Evolutionary conservation across 2,113 vertebrate genomes (phyloP), one percentile per base, ranked within the genome.

Genomic region (Nanger granti): DNA sequence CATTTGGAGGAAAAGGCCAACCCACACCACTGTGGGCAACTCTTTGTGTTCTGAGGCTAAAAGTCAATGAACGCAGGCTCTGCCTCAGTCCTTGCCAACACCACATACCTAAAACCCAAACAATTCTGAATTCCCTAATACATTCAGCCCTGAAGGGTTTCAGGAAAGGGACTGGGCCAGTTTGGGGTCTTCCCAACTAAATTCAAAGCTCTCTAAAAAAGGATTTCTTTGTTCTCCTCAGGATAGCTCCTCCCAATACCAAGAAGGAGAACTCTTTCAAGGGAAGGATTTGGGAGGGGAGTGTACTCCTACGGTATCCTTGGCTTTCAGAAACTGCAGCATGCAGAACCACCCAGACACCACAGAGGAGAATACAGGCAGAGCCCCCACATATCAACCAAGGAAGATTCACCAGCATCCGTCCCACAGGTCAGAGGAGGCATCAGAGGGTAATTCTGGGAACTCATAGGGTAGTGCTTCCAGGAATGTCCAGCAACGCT

Each of bases 401-500:
- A 0, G 2, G 79, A 37, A 92, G 76, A 37, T 37, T 11, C 0
- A 11, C 44, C 55, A 2, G 54, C 3, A 2, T 8, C 31, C n/a
- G 0, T 83, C 59, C 57, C 14, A 83, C 24, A 31, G 60, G 76
- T 26, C 8, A 17, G 22, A 62, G 92, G 52, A 34, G 49, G 83
- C 49, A 34, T 15, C 7, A 8, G 62, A 57, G 85, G 37, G 62
- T 54, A 93, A 15, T 73, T 84, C 79, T 55, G 66, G 7, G 28
- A 52, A 24, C 18, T 41, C 4, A 4, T 29, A n/a, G 86, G 20
- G 9, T 12, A 89, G 49, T 10, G 60, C 88, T 85, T 37, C 5
- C 88, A 60, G 80, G 80, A 47, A 49, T 0, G 1, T 1, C 26
- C 41, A 37, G 37, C 54, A 22, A 73, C 0, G 0, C 69, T 24